Conservation (phyloP, 2,888 invertebrate genomes). For the Eupsilia transversa region DNA sequence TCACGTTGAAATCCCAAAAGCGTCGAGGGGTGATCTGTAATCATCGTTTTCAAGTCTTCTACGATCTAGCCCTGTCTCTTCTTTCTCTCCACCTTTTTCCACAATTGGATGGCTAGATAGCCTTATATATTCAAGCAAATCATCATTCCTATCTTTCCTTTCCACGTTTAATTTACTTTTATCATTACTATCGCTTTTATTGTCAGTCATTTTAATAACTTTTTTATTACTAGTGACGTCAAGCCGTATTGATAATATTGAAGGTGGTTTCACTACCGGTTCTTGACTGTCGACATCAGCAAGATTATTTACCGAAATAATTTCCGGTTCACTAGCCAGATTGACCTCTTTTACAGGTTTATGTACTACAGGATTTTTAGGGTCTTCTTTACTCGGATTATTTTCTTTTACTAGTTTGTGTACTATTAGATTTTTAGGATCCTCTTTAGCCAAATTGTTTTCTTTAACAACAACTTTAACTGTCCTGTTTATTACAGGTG, state of each 20-base stretch:
- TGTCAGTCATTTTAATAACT: conserved; percentile 76
- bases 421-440: conserved; percentile 49
- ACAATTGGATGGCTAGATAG: conserved; percentile 57
- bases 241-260: conserved; percentile 79
- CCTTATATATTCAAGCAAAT: conserved; percentile 51
- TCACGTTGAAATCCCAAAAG: conserved; percentile 81
- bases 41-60: conserved; percentile 71
- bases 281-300: conserved; percentile 9
- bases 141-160: conserved; percentile 29
- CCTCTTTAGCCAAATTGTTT: conserved; percentile 80
- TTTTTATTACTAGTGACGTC: conserved; percentile 81
- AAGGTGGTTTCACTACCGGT: conserved; percentile 36
- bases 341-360: conserved; percentile 74
- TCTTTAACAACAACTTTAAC: conserved; percentile 75
- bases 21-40: conserved; percentile 85
- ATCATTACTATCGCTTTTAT: conserved; percentile 54
- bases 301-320: conserved; percentile 35
- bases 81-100: conserved; percentile 64
- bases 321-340: conserved; percentile 74
- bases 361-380: conserved; percentile 62
- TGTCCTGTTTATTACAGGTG: conserved; percentile 22
- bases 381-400: conserved; percentile 75
- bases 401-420: conserved; percentile 81
- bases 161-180: conserved; percentile 32
- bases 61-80: conserved; percentile 28